Base-by-base conservation (phyloP, 2,888 invertebrate species). In the Drosophila ochracea region DNA sequence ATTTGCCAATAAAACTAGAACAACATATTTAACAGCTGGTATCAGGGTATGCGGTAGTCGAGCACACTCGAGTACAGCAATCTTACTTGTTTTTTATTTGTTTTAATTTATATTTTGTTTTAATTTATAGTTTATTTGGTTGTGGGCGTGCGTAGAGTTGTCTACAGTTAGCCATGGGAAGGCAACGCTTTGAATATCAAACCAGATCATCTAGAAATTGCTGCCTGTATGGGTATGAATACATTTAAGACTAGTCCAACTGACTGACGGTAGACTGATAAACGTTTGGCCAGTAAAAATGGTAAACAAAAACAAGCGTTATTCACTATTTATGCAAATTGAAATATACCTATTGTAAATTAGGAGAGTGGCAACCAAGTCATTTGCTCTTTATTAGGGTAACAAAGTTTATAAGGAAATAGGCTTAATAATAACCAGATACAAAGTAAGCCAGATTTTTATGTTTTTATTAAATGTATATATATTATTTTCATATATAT, bases 181-280 rank as follows among this genome's bases (percentile, higher is more conserved):
- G 39, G 43, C 35, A 50, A 52, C 52, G 63, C 52, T 61, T 73
- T 68, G 76, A 72, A 82, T 87, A 89, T 89, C 76, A 68, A 89
- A 80, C 65, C 73, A 81, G 78, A 81, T 64, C 78, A 78, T 68
- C 68, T 68, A 66, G 43, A 73, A 62, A 61, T 67, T 66, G 49
- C 59, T 65, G 21, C 49, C 54, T 55, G 54, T 58, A 35, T 19
- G 47, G 61, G 39, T 76, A 65, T 66, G 65, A 55, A 58, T 47
- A 62, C 19, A 58, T 77, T 68, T 53, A 81, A 77, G 78, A 78
- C 82, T 81, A 62, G 61, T 21, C 53, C 19, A 41, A 30, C 66
- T 68, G 72, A 25, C 60, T 67, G 64, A 59, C 77, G 54, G 67
- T 62, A 52, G 50, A 60, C 55, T 41, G 43, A 11, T 19, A 50